Percentiles rank a stretch among this genome's conserved stretches.
phyloP scores from a whole-genome alignment of 2,113 vertebrate species.

The Cavia aperea region DNA sequence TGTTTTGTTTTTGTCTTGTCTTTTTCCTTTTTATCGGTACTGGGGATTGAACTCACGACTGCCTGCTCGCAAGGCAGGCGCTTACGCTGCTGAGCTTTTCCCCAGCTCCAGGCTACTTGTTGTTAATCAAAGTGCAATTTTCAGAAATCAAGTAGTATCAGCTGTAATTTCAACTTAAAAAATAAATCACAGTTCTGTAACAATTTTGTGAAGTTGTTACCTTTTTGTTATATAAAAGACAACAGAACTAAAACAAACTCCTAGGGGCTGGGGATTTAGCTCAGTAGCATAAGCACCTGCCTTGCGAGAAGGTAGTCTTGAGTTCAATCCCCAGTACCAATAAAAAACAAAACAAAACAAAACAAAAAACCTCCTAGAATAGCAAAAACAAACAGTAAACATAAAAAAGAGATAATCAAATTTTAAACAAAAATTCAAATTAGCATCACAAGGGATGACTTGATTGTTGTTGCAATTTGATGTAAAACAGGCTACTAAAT shows the following conservation, averaged over 20 bases:
- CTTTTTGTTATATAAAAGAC: conserved; percentile 9
- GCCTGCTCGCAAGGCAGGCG: too few relatives aligned
- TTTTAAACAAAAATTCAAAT: conserved; percentile 29
- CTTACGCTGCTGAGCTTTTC: too few relatives aligned
- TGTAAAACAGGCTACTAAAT: conserved; percentile 14
- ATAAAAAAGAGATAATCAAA: conserved; percentile 27
- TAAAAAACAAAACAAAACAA: neutral
- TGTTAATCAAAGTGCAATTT: conserved; percentile 31
- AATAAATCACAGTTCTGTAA: conserved; percentile 6
- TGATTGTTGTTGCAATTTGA: neutral
- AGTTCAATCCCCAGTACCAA: neutral
- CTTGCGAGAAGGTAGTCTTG: too few relatives aligned
- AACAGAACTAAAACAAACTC: neutral
- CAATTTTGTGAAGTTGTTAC: neutral
- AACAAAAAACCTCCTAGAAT: neutral
- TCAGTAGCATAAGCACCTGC: too few relatives aligned
- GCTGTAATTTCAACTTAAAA: neutral
- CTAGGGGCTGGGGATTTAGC: too few relatives aligned
- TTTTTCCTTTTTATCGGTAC: too few relatives aligned
- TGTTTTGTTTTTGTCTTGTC: too few relatives aligned
- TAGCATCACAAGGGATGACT: neutral
- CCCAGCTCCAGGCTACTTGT: too few relatives aligned
- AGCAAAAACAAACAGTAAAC: neutral
- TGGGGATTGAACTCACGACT: too few relatives aligned
- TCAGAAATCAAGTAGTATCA: conserved; percentile 28